Percentiles rank a stretch among this genome's conserved stretches.
These are phyloP conservation scores for Sylvicola cinctus DNA, from an alignment of 2,888 invertebrate species.

Conservation along the genomic window DNA sequence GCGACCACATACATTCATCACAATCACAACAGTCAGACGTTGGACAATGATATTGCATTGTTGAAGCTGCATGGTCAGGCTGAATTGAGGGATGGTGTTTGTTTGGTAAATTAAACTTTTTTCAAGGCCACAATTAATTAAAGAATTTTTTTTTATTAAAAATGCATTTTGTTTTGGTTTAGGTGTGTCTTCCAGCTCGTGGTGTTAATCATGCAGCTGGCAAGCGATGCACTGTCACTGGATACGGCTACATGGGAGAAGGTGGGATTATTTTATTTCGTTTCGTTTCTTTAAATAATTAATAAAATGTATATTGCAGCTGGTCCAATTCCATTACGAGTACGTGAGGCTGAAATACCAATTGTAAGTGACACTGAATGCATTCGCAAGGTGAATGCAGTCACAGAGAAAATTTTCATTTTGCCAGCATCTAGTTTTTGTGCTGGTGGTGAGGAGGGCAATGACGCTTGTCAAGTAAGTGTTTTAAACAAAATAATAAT, in stretches of 20 bases:
- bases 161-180: no score
- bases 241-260: conserved; percentile 91
- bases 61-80: conserved; percentile 77
- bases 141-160: conserved; percentile 34
- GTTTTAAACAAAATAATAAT: background rate
- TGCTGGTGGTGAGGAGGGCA: conserved; percentile 81
- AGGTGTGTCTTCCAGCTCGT: conserved; percentile 68
- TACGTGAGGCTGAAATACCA: conserved; percentile 78
- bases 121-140: background rate
- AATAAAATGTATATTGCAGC: conserved; percentile 28
- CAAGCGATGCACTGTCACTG: conserved; percentile 79
- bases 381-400: conserved; percentile 79
- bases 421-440: conserved; percentile 85
- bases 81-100: conserved; percentile 64
- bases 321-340: conserved; percentile 75
- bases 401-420: conserved; percentile 87
- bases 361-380: conserved; percentile 86
- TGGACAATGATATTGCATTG: conserved; percentile 86
- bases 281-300: conserved; percentile 16
- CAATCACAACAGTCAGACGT: conserved; percentile 84
- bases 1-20: conserved; percentile 90
- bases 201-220: conserved; percentile 78
- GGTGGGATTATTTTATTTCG: conserved; percentile 25
- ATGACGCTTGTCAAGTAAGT: conserved; percentile 75
- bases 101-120: conserved; percentile 10